Conservation (phyloP, 2,888 invertebrate genomes). For the Mycogona germanica region DNA sequence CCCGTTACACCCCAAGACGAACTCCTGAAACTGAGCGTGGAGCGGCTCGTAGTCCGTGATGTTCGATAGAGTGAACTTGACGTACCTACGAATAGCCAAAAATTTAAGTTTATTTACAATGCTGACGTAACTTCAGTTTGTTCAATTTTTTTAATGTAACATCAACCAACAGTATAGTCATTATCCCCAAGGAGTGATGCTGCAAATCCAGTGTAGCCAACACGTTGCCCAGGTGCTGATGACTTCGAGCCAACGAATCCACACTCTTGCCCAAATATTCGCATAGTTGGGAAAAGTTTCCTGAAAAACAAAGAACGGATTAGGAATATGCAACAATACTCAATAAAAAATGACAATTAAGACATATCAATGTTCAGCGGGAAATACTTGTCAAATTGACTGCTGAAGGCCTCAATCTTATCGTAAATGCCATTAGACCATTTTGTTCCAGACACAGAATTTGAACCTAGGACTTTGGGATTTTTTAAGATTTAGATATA, state of each 20-base stretch:
- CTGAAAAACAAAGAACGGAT: conserved; percentile 25
- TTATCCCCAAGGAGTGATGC: conserved; percentile 78
- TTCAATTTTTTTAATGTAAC: neutral
- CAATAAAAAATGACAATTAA: neutral
- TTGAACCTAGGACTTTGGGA: too few species aligned
- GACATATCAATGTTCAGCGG: neutral
- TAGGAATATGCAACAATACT: too few species aligned
- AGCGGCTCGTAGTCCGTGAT: conserved; percentile 41
- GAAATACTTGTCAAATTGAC: too few species aligned
- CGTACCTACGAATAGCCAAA: conserved; percentile 24
- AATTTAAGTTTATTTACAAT: neutral
- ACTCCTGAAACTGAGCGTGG: conserved; percentile 69
- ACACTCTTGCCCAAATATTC: conserved; percentile 44
- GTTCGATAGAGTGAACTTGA: conserved; percentile 33
- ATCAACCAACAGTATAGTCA: conserved; percentile 65
- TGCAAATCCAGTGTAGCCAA: conserved; percentile 81
- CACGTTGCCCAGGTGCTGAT: conserved; percentile 74
- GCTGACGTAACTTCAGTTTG: neutral
- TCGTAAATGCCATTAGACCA: too few species aligned
- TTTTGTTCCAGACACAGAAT: too few species aligned
- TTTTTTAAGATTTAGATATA: too few species aligned
- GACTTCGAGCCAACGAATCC: conserved; percentile 67
- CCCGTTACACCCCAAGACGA: conserved; percentile 72
- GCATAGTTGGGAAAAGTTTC: conserved; percentile 35
- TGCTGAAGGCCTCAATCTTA: too few species aligned